A percentile compares a stretch with the other conserved stretches of the same genome.
Evolutionary conservation across 2,113 vertebrate species (phyloP).

Genomic region (Lathamus discolor): DNA sequence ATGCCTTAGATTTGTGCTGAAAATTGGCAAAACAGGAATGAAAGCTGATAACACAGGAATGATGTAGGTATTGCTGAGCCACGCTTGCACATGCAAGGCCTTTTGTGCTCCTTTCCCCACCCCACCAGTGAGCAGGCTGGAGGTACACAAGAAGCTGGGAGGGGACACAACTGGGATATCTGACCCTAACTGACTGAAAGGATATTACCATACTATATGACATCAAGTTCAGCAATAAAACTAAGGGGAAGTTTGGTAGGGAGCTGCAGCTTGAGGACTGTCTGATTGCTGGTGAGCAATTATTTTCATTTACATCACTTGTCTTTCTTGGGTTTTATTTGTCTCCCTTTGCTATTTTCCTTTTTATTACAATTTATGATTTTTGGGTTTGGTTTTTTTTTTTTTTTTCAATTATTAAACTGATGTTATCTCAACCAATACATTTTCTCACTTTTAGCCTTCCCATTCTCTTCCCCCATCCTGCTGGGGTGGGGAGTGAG

Average conservation of each 20-base stretch:
- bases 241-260: not conserved
- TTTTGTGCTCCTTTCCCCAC: not conserved
- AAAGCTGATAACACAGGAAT: not conserved
- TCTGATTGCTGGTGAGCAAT: not conserved
- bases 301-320: not conserved
- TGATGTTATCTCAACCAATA: not conserved
- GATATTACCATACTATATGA: not conserved
- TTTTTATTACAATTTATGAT: not conserved
- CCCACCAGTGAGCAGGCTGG: not conserved
- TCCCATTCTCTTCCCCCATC: not conserved
- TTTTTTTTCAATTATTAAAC: not conserved
- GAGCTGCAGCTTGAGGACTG: not conserved
- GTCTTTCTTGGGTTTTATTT: not conserved
- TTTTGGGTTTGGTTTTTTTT: no score
- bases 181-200: not conserved
- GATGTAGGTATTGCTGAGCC: not conserved
- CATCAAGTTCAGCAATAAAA: not conserved
- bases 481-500: not conserved
- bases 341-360: not conserved
- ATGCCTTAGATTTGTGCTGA: not conserved
- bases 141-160: not conserved
- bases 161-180: not conserved
- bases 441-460: not conserved
- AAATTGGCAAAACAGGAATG: not conserved
- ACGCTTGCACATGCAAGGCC: not conserved